Percentiles rank a stretch among this genome's conserved stretches.
phyloP scores from a whole-genome alignment of 92 coral and sea anemone species.

The Ricordea florida region DNA sequence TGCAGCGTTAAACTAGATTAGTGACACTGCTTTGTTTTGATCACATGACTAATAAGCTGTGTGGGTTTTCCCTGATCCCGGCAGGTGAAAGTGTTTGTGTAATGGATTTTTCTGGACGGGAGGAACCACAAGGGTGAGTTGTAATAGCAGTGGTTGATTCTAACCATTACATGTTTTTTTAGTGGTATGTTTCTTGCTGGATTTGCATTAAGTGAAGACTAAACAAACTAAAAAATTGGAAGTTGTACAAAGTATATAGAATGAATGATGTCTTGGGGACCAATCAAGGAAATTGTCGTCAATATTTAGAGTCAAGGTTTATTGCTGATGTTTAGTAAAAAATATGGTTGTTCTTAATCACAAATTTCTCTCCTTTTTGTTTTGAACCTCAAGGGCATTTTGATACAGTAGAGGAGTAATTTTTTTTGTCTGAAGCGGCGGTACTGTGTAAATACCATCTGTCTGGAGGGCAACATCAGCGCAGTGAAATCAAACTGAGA shows the following conservation, averaged over 20 bases:
- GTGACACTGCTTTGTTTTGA: neutral
- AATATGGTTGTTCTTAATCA: no score
- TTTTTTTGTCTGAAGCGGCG: no score
- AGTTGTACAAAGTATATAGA: no score
- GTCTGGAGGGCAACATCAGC: neutral
- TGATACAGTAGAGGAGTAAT: no score
- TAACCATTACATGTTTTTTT: neutral
- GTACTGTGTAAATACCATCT: conserved; percentile 21
- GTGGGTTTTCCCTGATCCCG: conserved; percentile 69
- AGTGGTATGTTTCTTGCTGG: neutral
- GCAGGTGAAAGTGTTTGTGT: conserved; percentile 53
- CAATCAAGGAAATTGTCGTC: no score
- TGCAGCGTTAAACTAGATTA: no score
- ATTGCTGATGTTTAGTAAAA: no score
- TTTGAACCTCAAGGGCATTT: no score
- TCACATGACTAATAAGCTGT: conserved; percentile 50
- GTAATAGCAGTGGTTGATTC: neutral
- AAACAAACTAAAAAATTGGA: no score
- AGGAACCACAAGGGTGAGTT: conserved; percentile 67
- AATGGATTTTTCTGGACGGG: conserved; percentile 71
- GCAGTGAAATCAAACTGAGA: neutral
- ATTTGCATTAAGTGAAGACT: conserved; percentile 61
- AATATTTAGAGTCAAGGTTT: no score
- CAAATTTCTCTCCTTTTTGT: no score
- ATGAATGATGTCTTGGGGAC: no score